Conservation (phyloP, 92 coral and sea anemone genomes). For the Ricordea florida region DNA sequence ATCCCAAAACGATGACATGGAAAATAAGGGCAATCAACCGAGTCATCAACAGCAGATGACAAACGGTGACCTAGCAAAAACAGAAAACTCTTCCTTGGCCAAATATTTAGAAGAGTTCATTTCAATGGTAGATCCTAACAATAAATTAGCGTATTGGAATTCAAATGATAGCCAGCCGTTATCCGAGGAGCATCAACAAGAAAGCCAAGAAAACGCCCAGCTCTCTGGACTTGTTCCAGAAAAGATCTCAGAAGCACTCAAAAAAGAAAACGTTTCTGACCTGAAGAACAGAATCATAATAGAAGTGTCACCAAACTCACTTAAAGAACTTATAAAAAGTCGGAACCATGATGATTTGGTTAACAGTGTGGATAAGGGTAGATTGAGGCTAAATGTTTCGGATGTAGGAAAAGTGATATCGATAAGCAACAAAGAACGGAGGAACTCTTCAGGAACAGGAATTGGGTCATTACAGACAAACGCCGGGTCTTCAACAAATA, state of each 20-base stretch:
- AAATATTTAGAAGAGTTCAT: slow-evolving; percentile 28
- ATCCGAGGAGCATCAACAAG: too few relatives aligned
- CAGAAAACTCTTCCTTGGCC: slow-evolving; percentile 14
- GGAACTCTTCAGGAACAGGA: too few relatives aligned
- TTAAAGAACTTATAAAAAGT: slow-evolving; percentile 17
- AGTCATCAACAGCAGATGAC: neutral
- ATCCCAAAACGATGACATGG: slow-evolving; percentile 4
- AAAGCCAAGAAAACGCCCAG: too few relatives aligned
- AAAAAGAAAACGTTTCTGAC: slow-evolving; percentile 27
- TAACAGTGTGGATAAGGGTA: neutral
- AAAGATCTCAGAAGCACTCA: slow-evolving; percentile 11
- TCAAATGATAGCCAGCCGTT: too few relatives aligned
- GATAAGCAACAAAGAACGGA: too few relatives aligned
- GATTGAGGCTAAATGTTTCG: too few relatives aligned
- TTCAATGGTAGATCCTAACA: neutral
- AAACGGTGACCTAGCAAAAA: neutral
- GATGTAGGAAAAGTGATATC: too few relatives aligned
- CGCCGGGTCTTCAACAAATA: too few relatives aligned
- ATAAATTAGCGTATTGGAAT: neutral
- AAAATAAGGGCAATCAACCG: too few relatives aligned
- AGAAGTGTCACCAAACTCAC: slow-evolving; percentile 16
- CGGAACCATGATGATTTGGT: neutral
- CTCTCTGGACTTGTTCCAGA: too few relatives aligned
- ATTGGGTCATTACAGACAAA: too few relatives aligned
- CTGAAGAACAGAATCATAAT: slow-evolving; percentile 8